phyloP scores from a whole-genome alignment of 2,113 vertebrate genomes.

The Carassius auratus region DNA sequence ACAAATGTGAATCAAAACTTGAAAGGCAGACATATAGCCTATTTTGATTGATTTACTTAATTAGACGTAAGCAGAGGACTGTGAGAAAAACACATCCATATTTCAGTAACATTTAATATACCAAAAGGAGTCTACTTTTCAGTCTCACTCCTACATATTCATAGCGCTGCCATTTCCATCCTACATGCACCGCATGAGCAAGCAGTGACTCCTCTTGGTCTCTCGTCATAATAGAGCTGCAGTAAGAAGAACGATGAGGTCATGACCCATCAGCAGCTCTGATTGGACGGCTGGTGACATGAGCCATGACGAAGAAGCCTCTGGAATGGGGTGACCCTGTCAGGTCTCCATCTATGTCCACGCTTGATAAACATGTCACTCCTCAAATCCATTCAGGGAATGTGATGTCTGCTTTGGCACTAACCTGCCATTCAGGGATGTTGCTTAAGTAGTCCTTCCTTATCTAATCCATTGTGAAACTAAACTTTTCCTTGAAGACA shows the following conservation, averaged over 20 bases:
- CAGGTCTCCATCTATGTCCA: conserved; percentile 8
- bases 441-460: background rate
- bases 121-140: too few relatives aligned
- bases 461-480: conserved; percentile 11
- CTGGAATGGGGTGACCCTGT: conserved; percentile 26
- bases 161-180: too few relatives aligned
- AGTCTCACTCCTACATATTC: too few relatives aligned
- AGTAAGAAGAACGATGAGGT: background rate
- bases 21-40: too few relatives aligned
- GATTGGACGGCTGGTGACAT: background rate
- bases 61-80: too few relatives aligned
- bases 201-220: background rate
- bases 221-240: background rate
- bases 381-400: background rate
- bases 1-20: too few relatives aligned
- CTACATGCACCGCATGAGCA: background rate
- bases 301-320: background rate
- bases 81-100: too few relatives aligned
- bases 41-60: too few relatives aligned
- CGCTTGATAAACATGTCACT: background rate
- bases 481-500: background rate
- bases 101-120: too few relatives aligned
- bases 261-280: background rate
- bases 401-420: background rate
- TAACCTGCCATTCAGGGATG: conserved; percentile 3